These are phyloP conservation scores for Charadrius vociferus DNA, from an alignment of 2,113 vertebrate genomes.

Conservation along the genomic window DNA sequence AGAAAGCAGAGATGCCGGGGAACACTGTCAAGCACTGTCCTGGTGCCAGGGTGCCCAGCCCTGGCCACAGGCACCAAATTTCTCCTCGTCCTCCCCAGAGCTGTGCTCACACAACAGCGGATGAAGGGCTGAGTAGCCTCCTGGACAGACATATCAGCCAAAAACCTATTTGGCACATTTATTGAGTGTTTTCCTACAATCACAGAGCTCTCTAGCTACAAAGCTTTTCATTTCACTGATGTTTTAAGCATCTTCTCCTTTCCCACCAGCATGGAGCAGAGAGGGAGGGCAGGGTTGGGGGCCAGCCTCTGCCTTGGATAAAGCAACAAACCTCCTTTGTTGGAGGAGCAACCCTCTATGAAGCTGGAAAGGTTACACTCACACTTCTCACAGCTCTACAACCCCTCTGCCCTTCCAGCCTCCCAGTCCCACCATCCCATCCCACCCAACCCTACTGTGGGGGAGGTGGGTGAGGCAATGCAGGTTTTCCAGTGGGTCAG, in stretches of 20 bases:
- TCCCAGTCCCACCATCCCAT: neutral
- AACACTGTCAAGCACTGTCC: neutral
- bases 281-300: neutral
- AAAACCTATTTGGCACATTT: neutral
- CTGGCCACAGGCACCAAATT: neutral
- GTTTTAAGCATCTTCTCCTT: neutral
- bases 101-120: rapidly evolving
- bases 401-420: neutral
- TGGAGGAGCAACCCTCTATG: too few species aligned
- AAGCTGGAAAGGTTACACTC: neutral
- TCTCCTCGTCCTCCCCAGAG: neutral
- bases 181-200: neutral
- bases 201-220: neutral
- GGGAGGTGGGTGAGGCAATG: neutral
- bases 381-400: neutral
- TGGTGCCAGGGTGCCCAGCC: neutral
- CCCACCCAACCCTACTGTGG: neutral
- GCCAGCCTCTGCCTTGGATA: neutral
- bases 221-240: neutral
- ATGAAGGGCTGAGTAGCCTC: neutral
- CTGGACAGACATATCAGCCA: neutral
- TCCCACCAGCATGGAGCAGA: neutral
- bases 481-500: neutral
- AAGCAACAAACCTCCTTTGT: neutral
- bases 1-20: neutral